Conservation (phyloP, 2,113 vertebrate species). For the Dicrurus megarhynchus region DNA sequence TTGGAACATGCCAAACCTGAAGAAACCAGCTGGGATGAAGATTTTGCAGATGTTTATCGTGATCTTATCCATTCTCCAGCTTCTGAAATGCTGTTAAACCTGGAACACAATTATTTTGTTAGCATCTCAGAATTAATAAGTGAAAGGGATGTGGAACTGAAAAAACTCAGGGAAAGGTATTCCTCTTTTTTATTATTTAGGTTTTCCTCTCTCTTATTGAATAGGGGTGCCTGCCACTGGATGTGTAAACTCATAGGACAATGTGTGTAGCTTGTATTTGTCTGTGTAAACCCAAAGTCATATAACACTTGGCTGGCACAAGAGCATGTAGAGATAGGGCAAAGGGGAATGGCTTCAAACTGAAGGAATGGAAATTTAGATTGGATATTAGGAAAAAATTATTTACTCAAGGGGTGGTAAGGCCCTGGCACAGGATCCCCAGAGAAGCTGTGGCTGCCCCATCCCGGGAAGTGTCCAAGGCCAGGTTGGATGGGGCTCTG, state of each 20-base stretch:
- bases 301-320: not conserved
- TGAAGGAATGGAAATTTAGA: not conserved
- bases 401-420: not conserved
- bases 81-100: constrained; percentile 93
- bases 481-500: not conserved
- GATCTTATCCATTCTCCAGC: constrained; percentile 97
- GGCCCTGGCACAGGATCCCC: not conserved
- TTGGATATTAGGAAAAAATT: not conserved
- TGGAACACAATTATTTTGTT: constrained; percentile 98
- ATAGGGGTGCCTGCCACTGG: not conserved
- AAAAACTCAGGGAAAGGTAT: constrained; percentile 93
- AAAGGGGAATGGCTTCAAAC: not conserved
- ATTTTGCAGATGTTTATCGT: constrained; percentile 95
- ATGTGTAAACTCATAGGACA: not conserved
- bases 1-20: constrained; percentile 90
- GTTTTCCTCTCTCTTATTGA: not conserved
- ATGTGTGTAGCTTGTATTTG: rapidly evolving
- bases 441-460: not conserved
- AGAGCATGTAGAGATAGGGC: not conserved
- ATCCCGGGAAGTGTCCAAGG: not conserved
- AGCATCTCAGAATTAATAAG: constrained; percentile 96
- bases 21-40: constrained; percentile 95
- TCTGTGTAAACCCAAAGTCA: not conserved
- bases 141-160: constrained; percentile 94
- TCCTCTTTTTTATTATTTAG: not conserved